phyloP scores from a whole-genome alignment of 2,797 vertebrate genomes.

The Enteromius treurensis region DNA sequence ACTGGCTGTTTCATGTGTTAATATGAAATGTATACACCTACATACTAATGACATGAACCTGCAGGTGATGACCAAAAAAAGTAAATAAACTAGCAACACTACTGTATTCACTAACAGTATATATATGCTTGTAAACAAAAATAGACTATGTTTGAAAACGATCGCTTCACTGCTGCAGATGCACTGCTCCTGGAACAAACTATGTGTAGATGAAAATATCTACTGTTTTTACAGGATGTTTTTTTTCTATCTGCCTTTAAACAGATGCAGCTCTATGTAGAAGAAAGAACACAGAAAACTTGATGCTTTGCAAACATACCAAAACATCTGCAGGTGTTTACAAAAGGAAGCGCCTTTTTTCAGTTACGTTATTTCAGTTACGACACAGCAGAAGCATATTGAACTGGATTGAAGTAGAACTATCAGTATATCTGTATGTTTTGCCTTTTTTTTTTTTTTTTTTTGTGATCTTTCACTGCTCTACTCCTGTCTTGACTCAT shows the following conservation, averaged over 20 bases:
- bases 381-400: neutral
- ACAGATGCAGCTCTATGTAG: constrained; percentile 98
- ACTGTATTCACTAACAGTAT: too few species aligned
- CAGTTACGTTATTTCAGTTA: fast-evolving
- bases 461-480: neutral
- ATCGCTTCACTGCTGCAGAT: too few species aligned
- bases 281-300: constrained; percentile 89
- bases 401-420: neutral
- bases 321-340: neutral
- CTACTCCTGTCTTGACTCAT: neutral
- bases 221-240: neutral
- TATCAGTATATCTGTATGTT: neutral
- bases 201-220: too few species aligned
- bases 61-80: too few species aligned
- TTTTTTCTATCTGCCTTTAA: neutral
- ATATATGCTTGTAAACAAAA: too few species aligned
- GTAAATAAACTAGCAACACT: too few species aligned
- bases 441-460: neutral
- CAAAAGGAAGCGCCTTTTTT: neutral
- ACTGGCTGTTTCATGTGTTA: too few species aligned
- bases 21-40: too few species aligned
- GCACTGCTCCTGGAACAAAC: too few species aligned
- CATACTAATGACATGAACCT: too few species aligned
- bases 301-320: neutral
- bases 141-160: too few species aligned